phyloP scores from a whole-genome alignment of 2,888 invertebrate species.

The Drosophila multiciliata region DNA sequence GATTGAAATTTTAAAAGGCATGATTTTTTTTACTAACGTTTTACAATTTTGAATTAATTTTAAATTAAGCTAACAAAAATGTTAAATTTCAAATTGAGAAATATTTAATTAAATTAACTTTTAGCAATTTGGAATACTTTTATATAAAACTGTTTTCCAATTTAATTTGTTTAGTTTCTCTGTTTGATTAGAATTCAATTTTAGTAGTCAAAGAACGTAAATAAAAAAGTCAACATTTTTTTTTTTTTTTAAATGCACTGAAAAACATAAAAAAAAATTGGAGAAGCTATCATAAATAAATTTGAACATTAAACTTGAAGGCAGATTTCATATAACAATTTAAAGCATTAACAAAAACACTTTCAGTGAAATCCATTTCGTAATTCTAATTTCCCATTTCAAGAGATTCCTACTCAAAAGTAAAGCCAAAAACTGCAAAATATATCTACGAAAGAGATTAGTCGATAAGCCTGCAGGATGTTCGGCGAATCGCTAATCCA shows the following conservation, averaged over 20 bases:
- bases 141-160: neutral
- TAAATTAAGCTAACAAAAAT: neutral
- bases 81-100: neutral
- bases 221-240: too few relatives aligned
- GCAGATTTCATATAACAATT: neutral
- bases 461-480: neutral
- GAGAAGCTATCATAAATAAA: neutral
- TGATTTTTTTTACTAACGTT: too few relatives aligned
- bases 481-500: slow-evolving; percentile 25
- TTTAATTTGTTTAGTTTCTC: neutral
- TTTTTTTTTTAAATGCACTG: too few relatives aligned
- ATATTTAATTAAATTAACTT: neutral
- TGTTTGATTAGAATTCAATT: neutral
- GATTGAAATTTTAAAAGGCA: too few relatives aligned
- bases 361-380: neutral
- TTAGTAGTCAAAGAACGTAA: too few relatives aligned
- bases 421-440: neutral
- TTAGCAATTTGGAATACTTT: neutral
- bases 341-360: neutral
- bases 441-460: neutral
- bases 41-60: too few relatives aligned
- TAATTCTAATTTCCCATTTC: neutral
- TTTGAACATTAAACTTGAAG: neutral
- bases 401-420: neutral
- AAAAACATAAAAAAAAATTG: too few relatives aligned